Conservation (phyloP, 1,140 invertebrate species). For the Papilio polyxenes region DNA sequence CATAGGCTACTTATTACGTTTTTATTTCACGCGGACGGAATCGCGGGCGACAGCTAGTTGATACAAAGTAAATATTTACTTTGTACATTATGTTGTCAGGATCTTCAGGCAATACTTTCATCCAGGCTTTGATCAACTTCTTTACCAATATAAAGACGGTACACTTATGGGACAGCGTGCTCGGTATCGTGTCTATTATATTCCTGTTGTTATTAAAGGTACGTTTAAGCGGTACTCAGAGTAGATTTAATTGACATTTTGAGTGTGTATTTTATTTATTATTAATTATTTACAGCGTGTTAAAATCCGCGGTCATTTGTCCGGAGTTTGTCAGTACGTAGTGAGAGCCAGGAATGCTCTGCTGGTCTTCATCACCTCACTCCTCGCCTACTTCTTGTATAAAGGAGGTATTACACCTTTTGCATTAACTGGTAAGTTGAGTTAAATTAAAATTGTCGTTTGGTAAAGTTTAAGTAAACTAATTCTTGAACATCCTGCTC, state of each 20-base stretch:
- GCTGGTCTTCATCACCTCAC: conserved; percentile 84
- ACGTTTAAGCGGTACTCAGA: conserved; percentile 13
- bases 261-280: too few species aligned
- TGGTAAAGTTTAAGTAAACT: neutral
- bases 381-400: conserved; percentile 80
- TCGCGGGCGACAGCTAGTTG: too few species aligned
- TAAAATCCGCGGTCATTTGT: conserved; percentile 6
- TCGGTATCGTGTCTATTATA: conserved; percentile 82
- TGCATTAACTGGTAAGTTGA: conserved; percentile 80
- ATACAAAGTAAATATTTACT: too few species aligned
- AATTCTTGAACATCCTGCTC: neutral
- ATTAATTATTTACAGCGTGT: conserved; percentile 8
- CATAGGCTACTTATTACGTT: too few species aligned
- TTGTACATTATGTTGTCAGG: conserved; percentile 51
- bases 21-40: too few species aligned
- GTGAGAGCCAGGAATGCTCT: conserved; percentile 83
- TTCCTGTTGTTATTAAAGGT: conserved; percentile 80
- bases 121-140: conserved; percentile 62
- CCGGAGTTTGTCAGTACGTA: conserved; percentile 49
- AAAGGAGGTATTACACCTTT: conserved; percentile 77
- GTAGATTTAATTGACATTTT: too few species aligned
- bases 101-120: conserved; percentile 65
- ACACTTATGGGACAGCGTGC: conserved; percentile 79
- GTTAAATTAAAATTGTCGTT: too few species aligned
- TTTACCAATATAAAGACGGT: conserved; percentile 76